Evolutionary conservation across 2,113 vertebrate genomes (phyloP).

Genomic region (Paraplagusia blochii): DNA sequence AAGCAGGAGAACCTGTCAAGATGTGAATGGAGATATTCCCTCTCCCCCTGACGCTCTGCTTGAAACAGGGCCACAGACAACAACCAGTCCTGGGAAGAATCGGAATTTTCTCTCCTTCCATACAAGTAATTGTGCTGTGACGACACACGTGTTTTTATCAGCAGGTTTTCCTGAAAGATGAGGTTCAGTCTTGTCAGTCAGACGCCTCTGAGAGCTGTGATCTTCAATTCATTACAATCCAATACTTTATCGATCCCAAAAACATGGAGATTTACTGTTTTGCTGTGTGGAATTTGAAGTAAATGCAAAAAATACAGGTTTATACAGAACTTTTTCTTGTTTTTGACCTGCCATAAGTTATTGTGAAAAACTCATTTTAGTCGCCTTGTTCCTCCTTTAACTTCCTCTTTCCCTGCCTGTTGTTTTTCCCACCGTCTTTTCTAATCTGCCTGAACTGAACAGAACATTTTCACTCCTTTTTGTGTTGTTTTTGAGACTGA

Average conservation of each 20-base stretch:
- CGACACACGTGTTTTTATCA: constrained; percentile 33
- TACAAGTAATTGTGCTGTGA: constrained; percentile 17
- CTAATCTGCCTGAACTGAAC: constrained; percentile 54
- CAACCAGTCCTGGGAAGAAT: constrained; percentile 6
- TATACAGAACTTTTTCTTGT: background rate
- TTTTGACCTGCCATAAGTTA: too few species aligned
- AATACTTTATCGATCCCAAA: too few species aligned
- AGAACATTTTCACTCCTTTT: constrained; percentile 28
- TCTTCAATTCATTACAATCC: too few species aligned
- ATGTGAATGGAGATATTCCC: background rate
- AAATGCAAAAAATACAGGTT: too few species aligned
- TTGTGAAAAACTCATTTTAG: constrained; percentile 16
- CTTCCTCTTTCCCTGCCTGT: constrained; percentile 22
- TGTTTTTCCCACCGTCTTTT: background rate
- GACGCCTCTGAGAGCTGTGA: constrained; percentile 19
- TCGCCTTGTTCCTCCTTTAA: constrained; percentile 17
- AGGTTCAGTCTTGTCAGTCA: constrained; percentile 33
- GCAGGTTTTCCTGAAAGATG: background rate
- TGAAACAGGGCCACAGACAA: background rate
- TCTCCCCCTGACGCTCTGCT: background rate
- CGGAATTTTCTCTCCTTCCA: background rate
- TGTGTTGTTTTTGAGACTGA: background rate
- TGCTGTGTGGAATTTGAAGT: too few species aligned
- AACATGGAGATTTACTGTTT: too few species aligned
- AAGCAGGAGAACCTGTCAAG: background rate